Base-by-base conservation (phyloP, 2,888 invertebrate genomes). In the Ichneumoninae sp. region DNA sequence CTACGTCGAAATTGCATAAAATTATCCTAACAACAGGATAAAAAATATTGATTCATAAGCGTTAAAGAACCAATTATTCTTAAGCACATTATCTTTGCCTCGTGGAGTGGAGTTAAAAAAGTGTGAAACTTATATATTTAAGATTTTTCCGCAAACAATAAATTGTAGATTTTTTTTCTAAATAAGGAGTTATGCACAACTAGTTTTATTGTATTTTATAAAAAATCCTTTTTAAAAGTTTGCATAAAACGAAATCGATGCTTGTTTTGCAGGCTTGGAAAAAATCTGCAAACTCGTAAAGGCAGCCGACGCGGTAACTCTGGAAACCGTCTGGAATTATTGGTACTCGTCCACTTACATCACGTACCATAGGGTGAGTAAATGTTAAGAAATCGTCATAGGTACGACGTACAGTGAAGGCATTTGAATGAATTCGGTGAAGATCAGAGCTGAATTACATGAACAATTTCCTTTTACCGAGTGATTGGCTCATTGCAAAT, bases 291-390 rank as follows among this genome's bases (percentile, higher is more conserved):
- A 92, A 97, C 97, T 84, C 96, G 96, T 90, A 97, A 97, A 95
- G 97, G 97, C 89, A 98, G 97, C 91, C 96, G 98, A 91, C 96
- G 96, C 88, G 98, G 97, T 89, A 98, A 97, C 95, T 96, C 97
- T 94, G 98, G 97, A 88, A 98, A 98, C 95, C 95, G 96, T 83
- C 94, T 98, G 94, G 98, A 98, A 95, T 96, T 97, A 93, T 95
- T 97, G 91, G 97, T 98, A 63, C 96, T 98, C 69, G 97, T 97
- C 71, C 96, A 96, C 93, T 95, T 98, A 73, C 97, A 97, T 94
- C 97, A 97, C 97, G 98, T 98, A 87, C 98, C 98, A 89, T 98
- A 97, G 96, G 89, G 94, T 93, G 86, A 92, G 91, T 91, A 75
- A 50, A 70, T 54, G 68, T 30, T 36, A 4, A 52, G 33, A 16